Percentiles rank a stretch among this genome's conserved stretches.
These are phyloP conservation scores for Aviceda cuculoides DNA, from an alignment of 2,797 vertebrate species.

Conservation along the genomic window DNA sequence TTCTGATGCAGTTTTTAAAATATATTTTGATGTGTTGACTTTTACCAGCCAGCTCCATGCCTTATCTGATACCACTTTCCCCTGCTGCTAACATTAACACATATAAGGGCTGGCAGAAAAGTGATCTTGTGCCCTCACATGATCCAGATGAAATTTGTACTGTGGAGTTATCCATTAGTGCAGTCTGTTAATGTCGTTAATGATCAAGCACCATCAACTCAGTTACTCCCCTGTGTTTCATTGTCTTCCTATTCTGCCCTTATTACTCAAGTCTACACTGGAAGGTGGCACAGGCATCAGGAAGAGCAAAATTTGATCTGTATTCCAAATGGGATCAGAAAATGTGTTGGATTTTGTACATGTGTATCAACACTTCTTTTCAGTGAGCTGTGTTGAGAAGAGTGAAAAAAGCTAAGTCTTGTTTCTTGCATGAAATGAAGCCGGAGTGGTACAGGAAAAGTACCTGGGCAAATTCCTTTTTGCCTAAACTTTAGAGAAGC, in stretches of 20 bases:
- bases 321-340: neutral
- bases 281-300: neutral
- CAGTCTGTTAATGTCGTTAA: neutral
- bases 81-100: neutral
- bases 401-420: neutral
- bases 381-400: neutral
- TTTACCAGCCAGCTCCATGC: neutral
- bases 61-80: conserved; percentile 15
- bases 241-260: neutral
- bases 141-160: neutral
- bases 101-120: neutral
- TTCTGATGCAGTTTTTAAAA: conserved; percentile 15
- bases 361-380: neutral
- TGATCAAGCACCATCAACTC: neutral
- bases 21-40: conserved; percentile 29
- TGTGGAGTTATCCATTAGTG: neutral
- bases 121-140: neutral
- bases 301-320: neutral
- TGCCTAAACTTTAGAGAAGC: neutral
- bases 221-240: neutral
- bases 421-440: neutral
- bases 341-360: neutral
- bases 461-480: neutral
- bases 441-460: neutral
- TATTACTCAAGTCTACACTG: neutral